Base-by-base conservation (phyloP, 2,888 invertebrate genomes). In the Calameuta pallipes region DNA sequence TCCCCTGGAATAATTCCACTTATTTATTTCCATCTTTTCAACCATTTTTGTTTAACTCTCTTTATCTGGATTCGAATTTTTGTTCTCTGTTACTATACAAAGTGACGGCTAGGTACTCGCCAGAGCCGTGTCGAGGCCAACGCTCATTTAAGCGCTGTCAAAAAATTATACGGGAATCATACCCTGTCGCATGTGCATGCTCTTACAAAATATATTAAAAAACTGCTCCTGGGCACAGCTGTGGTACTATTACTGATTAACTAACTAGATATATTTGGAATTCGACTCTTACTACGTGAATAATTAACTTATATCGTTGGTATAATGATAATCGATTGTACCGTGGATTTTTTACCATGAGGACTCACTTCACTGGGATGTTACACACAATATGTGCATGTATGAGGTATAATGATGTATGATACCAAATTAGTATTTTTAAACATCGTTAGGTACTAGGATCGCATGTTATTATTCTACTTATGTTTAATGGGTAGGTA, bases 1-100 rank as follows among this genome's bases (percentile, higher is more conserved):
- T 94, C 94, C 92, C 93, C 93, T 94, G 92, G 73, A 90, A 91
- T 56, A 23, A 56, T 56, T 56, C 9, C 56, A 56, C 15, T 56
- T 56, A 23, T 56, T 23, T 56, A 56, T 56, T 56, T 56, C 23
- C 23, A 23, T 56, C 56, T 56, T 56, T 23, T 56, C 6, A 23
- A 56, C 1, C 1, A 56, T 15, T 56, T 56, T 56, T 56, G 1
- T 56, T 56, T 9, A 56, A 56, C 56, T 56, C 56, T 56, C 56
- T 56, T 56, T 56, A 56, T 56, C 23, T 23, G 23, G 9, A 56
- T 56, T 56, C 15, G 1, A 56, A 23, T 23, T 56, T 56, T 56
- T 56, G 33, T 2, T 23, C 15, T 41, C 41, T 23, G 56, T 56
- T 23, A 56, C 56, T 23, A 56, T 15, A 56, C 56, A 56, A 56